Conservation (phyloP, 2,797 vertebrate genomes). For the Sciurus carolinensis region DNA sequence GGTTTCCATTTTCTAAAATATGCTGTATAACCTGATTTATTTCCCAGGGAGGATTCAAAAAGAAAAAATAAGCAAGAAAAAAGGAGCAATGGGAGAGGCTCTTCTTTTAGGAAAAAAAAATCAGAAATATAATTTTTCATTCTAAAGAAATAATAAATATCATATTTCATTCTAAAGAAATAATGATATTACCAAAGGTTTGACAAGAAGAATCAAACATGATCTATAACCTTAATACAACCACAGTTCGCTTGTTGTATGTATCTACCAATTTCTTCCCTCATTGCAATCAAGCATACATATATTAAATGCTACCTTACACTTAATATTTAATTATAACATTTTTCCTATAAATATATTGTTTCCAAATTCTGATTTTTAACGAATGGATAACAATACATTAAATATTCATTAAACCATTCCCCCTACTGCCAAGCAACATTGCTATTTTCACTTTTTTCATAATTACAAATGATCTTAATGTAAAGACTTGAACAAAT, state of each 20-base stretch:
- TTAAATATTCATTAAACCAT: constrained; percentile 25
- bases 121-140: not conserved
- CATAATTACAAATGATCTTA: not conserved
- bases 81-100: not conserved
- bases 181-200: constrained; percentile 2
- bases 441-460: not conserved
- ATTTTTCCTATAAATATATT: constrained; percentile 9
- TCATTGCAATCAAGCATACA: constrained; percentile 8
- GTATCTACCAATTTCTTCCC: not conserved
- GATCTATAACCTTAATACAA: not conserved
- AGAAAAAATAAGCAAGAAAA: not conserved
- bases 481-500: constrained; percentile 25
- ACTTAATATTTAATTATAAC: not conserved
- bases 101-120: not conserved
- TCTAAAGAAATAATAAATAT: not conserved
- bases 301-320: constrained; percentile 5
- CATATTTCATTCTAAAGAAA: constrained; percentile 14
- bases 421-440: not conserved
- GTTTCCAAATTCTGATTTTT: constrained; percentile 17
- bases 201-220: not conserved
- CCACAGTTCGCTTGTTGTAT: not conserved
- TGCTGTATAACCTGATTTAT: not conserved
- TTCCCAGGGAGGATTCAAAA: constrained; percentile 28
- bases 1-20: constrained; percentile 51
- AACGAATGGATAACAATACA: not conserved